These are phyloP conservation scores for Prinia subflava DNA, from an alignment of 2,113 vertebrate species.

Conservation along the genomic window DNA sequence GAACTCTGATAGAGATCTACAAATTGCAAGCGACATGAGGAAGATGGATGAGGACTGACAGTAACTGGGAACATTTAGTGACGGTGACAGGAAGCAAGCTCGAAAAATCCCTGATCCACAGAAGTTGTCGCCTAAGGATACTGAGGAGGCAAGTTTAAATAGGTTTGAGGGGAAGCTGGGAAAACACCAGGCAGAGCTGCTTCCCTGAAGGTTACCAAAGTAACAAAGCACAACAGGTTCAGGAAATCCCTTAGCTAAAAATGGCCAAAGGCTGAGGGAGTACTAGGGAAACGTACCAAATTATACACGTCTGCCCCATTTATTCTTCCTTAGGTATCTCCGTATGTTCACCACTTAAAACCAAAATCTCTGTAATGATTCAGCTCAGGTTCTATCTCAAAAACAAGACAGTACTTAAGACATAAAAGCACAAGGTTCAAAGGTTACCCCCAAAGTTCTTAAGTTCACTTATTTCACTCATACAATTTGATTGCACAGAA, in stretches of 20 bases:
- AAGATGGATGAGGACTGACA: background rate
- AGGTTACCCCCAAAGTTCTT: background rate
- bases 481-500: background rate
- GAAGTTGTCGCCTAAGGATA: background rate
- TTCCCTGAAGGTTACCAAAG: background rate
- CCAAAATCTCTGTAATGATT: background rate
- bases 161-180: background rate
- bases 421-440: background rate
- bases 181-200: background rate
- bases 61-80: background rate
- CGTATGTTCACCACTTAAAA: background rate
- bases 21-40: background rate
- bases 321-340: background rate
- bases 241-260: background rate
- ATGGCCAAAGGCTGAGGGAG: background rate
- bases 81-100: background rate
- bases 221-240: background rate
- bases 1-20: background rate
- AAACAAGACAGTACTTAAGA: background rate
- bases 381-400: background rate
- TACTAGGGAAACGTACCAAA: background rate
- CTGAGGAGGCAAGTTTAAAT: background rate
- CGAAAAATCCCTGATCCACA: background rate
- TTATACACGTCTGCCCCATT: background rate
- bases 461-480: background rate